A percentile compares a stretch with the other conserved stretches of the same genome.
Conservation (phyloP, 2,888 invertebrate species). For the Meganola albula region DNA sequence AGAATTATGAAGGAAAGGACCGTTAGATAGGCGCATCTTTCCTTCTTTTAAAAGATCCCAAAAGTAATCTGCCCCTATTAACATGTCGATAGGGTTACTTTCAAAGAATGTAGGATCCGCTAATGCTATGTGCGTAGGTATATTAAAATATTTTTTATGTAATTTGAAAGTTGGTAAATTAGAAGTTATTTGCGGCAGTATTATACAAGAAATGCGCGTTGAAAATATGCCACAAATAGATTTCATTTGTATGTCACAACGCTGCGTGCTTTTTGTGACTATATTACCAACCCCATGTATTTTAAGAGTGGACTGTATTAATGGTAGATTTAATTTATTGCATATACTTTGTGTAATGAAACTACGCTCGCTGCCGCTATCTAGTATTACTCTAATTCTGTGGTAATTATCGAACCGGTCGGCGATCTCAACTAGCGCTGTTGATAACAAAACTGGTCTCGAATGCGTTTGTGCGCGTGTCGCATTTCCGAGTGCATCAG, state of each 20-base stretch:
- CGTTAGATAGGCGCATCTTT: neutral
- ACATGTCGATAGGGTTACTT: constrained; percentile 8
- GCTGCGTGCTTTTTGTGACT: constrained; percentile 10
- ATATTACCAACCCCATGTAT: constrained; percentile 15
- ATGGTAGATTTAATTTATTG: constrained; percentile 8
- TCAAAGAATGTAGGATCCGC: constrained; percentile 12
- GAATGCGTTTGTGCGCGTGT: constrained; percentile 6
- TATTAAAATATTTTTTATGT: neutral
- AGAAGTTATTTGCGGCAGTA: constrained; percentile 10
- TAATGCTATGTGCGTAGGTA: constrained; percentile 10
- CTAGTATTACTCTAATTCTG: constrained; percentile 15
- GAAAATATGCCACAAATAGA: constrained; percentile 11
- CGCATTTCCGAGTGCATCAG: neutral
- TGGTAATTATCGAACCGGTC: constrained; percentile 11
- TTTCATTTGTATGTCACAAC: constrained; percentile 11
- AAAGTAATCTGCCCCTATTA: constrained; percentile 10
- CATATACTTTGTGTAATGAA: constrained; percentile 11
- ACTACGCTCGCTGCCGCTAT: constrained; percentile 17
- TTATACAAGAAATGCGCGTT: constrained; percentile 15
- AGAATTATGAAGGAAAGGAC: neutral
- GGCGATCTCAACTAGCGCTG: constrained; percentile 14
- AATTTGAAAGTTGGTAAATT: constrained; percentile 1
- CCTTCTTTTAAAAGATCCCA: constrained; percentile 13
- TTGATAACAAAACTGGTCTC: constrained; percentile 14
- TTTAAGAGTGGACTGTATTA: constrained; percentile 10